Percentiles rank a stretch among this genome's conserved stretches.
These are phyloP conservation scores for Prolemur simus DNA, from an alignment of 2,113 vertebrate species.

Conservation along the genomic window DNA sequence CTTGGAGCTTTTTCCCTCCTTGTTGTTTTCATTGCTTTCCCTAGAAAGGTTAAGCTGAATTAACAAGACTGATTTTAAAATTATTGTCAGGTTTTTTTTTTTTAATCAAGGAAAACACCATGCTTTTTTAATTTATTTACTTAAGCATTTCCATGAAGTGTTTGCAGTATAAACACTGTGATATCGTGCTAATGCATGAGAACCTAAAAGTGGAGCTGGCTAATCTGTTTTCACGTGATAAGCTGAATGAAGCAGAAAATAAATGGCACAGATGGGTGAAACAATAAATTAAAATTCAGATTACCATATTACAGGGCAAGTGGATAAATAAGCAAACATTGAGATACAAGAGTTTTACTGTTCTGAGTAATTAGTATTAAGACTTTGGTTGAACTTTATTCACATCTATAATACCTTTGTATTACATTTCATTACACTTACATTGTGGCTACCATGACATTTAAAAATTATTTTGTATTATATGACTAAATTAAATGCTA, in stretches of 20 bases:
- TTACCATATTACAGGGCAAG: neutral
- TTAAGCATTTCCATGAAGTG: slow-evolving; percentile 70
- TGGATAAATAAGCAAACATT: slow-evolving; percentile 13
- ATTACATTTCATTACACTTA: slow-evolving; percentile 36
- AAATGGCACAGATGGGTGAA: slow-evolving; percentile 35
- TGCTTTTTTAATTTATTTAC: slow-evolving; percentile 66
- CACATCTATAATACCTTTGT: neutral
- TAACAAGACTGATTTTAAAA: slow-evolving; percentile 50
- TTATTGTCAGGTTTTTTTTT: neutral
- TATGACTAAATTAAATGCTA: neutral
- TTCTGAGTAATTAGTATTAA: slow-evolving; percentile 13
- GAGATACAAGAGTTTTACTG: neutral
- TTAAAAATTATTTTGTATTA: slow-evolving; percentile 34
- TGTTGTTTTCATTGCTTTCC: slow-evolving; percentile 54
- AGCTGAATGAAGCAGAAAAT: slow-evolving; percentile 58
- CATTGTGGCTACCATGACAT: neutral
- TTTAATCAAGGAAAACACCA: slow-evolving; percentile 62
- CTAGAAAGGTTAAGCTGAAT: slow-evolving; percentile 26
- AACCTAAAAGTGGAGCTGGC: slow-evolving; percentile 60
- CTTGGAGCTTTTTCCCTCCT: slow-evolving; percentile 15
- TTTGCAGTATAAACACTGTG: slow-evolving; percentile 67
- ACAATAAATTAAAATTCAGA: slow-evolving; percentile 51
- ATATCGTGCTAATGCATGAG: slow-evolving; percentile 72
- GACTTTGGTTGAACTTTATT: slow-evolving; percentile 23
- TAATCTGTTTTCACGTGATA: slow-evolving; percentile 74